Evolutionary conservation across 2,113 vertebrate species (phyloP), one percentile per base, ranked within the genome.

Genomic region (Ellobius talpinus): DNA sequence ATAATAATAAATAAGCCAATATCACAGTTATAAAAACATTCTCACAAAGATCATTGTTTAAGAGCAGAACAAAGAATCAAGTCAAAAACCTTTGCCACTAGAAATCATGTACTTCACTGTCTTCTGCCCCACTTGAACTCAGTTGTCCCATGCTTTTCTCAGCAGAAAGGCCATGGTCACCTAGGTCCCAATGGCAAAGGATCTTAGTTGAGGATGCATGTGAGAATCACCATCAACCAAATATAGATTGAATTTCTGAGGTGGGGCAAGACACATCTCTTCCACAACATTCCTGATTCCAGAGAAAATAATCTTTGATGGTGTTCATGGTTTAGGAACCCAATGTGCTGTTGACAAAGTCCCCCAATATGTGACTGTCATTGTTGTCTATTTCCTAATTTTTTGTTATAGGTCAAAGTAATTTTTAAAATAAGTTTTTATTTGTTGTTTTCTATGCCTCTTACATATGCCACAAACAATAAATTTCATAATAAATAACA

Each of bases 161-260:
- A 63, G 82, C 12, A 45, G 10, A 50, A 68, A 78, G 6, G n/a
- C 52, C 21, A 16, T 26, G 17, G 45, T 36, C n/a, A 66, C 24
- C 8, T 74, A 36, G n/a, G 45, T 36, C 9, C 39, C 16, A 77
- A 17, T n/a, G 8, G 31, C 12, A 50, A 24, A 33, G 1, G 31
- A 50, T 91, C n/a, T 65, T 50, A 66, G 17, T 5, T 65, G 33
- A 78, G 45, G 66, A 23, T 29, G 17, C 47, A 74, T 21, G 31
- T 26, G 2, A 91, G 21, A 85, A 29, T 42, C 42, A 61, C 55
- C 29, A 26, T 52, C 4, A 31, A 11, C 74, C 1, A 8, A 81
- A 86, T n/a, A 52, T 31, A 86, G 29, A 70, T 21, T 65, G 65
- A 45, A 89, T 96, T n/a, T 89, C 70, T 90, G 79, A 79, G 36